Percentiles rank a stretch among this genome's conserved stretches.
Evolutionary conservation across 2,113 vertebrate species (phyloP).

Genomic region (Neodontobutis hainanensis): DNA sequence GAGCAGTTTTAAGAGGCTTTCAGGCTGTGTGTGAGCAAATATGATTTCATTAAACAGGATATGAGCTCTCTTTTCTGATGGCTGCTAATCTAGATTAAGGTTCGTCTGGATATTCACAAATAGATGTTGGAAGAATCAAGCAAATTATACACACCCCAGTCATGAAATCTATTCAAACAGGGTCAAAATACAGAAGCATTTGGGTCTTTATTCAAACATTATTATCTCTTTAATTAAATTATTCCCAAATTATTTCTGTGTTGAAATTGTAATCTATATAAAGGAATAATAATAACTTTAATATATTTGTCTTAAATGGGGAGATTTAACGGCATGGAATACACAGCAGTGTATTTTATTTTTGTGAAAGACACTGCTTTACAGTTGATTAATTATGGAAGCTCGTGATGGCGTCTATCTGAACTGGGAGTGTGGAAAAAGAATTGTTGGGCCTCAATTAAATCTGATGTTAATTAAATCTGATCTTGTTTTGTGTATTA

Average conservation of each 20-base stretch:
- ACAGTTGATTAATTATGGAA: conserved; percentile 77
- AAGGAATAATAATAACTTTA: conserved; percentile 76
- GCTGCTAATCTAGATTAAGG: conserved; percentile 73
- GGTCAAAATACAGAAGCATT: conserved; percentile 59
- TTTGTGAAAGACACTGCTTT: conserved; percentile 63
- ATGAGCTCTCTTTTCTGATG: conserved; percentile 66
- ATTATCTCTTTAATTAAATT: conserved; percentile 82
- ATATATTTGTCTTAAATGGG: conserved; percentile 75
- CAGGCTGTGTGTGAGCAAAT: conserved; percentile 56
- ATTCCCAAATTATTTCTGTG: conserved; percentile 72
- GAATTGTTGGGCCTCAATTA: conserved; percentile 81
- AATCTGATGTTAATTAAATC: conserved; percentile 86
- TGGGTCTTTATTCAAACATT: conserved; percentile 59
- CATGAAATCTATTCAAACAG: conserved; percentile 65
- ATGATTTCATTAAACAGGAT: conserved; percentile 74
- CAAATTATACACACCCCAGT: conserved; percentile 65
- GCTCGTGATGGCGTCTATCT: conserved; percentile 72
- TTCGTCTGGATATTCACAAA: conserved; percentile 65
- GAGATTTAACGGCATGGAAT: conserved; percentile 73
- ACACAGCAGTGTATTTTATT: conserved; percentile 61
- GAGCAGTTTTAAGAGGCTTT: conserved; percentile 69
- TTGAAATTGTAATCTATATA: conserved; percentile 72
- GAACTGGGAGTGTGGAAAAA: conserved; percentile 63
- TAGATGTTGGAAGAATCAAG: conserved; percentile 56
- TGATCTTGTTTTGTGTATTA: conserved; percentile 85